Evolutionary conservation across 1,140 invertebrate genomes (phyloP), one percentile per base, ranked within the genome.

Genomic region (Leguminivora glycinivorella): DNA sequence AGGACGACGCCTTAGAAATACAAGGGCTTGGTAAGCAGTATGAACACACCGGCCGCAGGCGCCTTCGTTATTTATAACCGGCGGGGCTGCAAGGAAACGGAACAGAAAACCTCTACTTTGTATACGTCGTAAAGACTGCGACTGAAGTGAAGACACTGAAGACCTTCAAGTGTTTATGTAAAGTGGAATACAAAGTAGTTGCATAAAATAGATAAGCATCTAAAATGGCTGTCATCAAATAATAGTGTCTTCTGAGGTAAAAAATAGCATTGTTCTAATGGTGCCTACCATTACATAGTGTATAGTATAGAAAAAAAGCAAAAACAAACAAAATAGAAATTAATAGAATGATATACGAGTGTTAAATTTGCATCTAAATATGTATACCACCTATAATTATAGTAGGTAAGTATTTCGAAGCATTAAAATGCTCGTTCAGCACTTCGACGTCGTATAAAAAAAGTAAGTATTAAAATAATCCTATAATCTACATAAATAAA

Each of bases 51-150:
- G 17, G 73, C 77, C 83, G 76, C 66, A 83, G 77, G 74, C 79
- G 78, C 78, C 86, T 84, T 83, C 86, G 86, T 88, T 86, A 88
- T 85, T 83, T 72, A 76, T 77, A 72, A 76, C 81, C 74, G 74
- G 70, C 72, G 69, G 70, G 73, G 71, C 22, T 70, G 70, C 71
- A 68, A 60, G 58, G 26, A 31, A 60, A 26, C 56, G 26, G 26
- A 31, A 29, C 31, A 29, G 14, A 60, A 72, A 67, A 38, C 67
- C 43, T 69, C 67, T 25, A 40, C 38, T 56, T 71, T 74, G 72
- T 75, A 72, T 58, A 58, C 52, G 71, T 24, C 26, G 70, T 68
- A 70, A 72, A 40, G 31, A 56, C 19, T 47, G n/a, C 43, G 43
- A 47, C 34, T 38, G 10, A 14, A 38, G 43, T 47, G 1, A n/a